A percentile compares a stretch with the other conserved stretches of the same genome.
These are phyloP conservation scores for Grammomys surdaster DNA, from an alignment of 2,113 vertebrate genomes.

Conservation along the genomic window DNA sequence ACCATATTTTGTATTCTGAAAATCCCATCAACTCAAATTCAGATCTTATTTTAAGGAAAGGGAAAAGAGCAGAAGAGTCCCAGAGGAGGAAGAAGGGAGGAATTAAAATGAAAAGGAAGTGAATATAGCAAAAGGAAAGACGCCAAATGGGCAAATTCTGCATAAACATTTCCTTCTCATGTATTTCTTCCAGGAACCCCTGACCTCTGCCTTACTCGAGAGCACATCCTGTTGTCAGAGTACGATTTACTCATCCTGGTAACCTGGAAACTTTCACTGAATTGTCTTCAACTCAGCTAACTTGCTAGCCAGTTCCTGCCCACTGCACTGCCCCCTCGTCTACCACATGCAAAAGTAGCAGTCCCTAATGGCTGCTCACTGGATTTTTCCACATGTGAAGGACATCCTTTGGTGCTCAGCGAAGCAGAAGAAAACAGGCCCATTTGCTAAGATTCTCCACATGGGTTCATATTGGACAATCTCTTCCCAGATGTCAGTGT, in stretches of 20 bases:
- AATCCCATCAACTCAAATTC: conserved; percentile 68
- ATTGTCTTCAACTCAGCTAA: conserved; percentile 76
- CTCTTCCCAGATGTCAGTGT: conserved; percentile 83
- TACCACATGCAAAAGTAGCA: conserved; percentile 79
- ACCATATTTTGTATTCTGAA: conserved; percentile 70
- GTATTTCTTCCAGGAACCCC: not conserved
- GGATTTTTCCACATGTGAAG: conserved; percentile 76
- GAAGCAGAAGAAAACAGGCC: conserved; percentile 77
- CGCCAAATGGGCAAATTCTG: conserved; percentile 47
- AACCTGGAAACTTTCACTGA: conserved; percentile 82
- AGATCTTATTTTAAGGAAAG: conserved; percentile 56
- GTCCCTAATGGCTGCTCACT: conserved; percentile 77
- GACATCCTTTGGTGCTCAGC: conserved; percentile 73
- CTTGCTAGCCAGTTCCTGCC: conserved; percentile 82
- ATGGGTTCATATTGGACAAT: conserved; percentile 80
- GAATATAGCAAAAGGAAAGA: not conserved
- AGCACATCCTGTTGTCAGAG: not conserved
- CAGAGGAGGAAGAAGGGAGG: conserved; percentile 46
- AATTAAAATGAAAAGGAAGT: conserved; percentile 60
- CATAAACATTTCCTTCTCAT: conserved; percentile 47
- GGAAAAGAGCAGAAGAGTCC: conserved; percentile 64
- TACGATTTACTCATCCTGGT: conserved; percentile 63
- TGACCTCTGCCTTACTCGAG: conserved; percentile 47
- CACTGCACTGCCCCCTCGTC: conserved; percentile 71
- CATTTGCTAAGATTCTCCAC: conserved; percentile 70